Evolutionary conservation across 2,113 vertebrate genomes (phyloP), one percentile per base, ranked within the genome.

Genomic region (Platichthys flesus): DNA sequence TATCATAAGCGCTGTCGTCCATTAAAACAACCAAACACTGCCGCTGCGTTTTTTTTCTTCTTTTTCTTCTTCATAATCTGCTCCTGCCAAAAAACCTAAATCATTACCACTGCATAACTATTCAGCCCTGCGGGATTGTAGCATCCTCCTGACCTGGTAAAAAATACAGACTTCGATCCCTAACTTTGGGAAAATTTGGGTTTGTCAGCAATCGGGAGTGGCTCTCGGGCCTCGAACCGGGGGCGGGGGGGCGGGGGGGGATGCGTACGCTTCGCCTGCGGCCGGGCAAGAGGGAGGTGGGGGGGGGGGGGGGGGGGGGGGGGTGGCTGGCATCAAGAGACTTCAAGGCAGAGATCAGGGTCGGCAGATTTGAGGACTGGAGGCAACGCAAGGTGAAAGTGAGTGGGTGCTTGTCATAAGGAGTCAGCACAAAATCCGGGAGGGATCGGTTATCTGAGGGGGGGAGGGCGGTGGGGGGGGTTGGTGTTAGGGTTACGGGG

Each of bases 331-430:
- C 12, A 57, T 57, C 55, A 14, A 18, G 21, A 54, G 57, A 83
- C 78, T 73, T 59, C 26, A 72, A 85, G 76, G 49, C 28, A 75
- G 64, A 59, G 71, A 90, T 82, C 55, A 84, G 71, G 71, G 61
- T 57, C 16, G 28, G 61, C 47, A 76, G 71, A 81, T 80, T 74
- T 64, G 54, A 77, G 63, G 58, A 77, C 62, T 62, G 73, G 73
- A 76, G 83, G 81, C 71, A 21, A 15, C 59, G 62, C 59, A 31
- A 85, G 83, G 79, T 88, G 75, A 83, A 82, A 82, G 57, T 21
- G 73, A 83, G 73, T 67, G 67, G 71, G 67, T 28, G 78, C 69
- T 67, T 81, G 82, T 83, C 69, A 67, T 16, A 16, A 42, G 77
- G 59, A 81, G 56, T 71, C 71, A 73, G 67, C 85, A 78, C 45